Conservation (phyloP, 1,140 invertebrate species). For the Drosophila miranda region DNA sequence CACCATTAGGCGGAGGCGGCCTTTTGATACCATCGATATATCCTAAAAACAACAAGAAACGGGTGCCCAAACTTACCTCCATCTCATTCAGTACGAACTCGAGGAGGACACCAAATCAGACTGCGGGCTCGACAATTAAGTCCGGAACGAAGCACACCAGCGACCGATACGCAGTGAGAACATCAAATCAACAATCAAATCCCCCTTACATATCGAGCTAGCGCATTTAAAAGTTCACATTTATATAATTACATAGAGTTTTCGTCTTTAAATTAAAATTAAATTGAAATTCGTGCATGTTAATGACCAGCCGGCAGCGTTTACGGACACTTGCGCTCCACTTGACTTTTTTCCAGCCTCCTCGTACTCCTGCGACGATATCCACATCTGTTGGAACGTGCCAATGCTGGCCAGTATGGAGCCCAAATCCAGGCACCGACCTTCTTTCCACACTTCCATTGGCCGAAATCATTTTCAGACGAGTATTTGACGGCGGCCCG, state of each 20-base stretch:
- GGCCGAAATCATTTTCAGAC: conserved; percentile 93
- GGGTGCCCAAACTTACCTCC: conserved; percentile 59
- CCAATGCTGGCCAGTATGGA: conserved; percentile 97
- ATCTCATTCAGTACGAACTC: conserved; percentile 71
- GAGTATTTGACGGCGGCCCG: conserved; percentile 94
- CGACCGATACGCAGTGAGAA: conserved; percentile 28
- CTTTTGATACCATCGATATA: conserved; percentile 19
- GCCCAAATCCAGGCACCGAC: conserved; percentile 97
- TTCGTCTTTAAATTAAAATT: conserved; percentile 62
- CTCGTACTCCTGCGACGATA: conserved; percentile 98
- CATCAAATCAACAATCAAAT: conserved; percentile 12
- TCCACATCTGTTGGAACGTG: conserved; percentile 99
- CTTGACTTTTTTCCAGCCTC: conserved; percentile 95
- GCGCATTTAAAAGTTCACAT: conserved; percentile 49
- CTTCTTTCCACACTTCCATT: conserved; percentile 92
- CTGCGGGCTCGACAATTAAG: conserved; percentile 13
- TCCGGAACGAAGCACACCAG: conserved; percentile 27
- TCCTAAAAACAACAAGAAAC: conserved; percentile 31
- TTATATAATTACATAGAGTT: conserved; percentile 62
- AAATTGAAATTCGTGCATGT: conserved; percentile 34
- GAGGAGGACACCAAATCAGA: conserved; percentile 26
- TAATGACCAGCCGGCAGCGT: neutral
- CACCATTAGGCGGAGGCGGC: conserved; percentile 47
- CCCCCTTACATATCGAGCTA: neutral
- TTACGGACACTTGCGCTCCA: conserved; percentile 96